Evolutionary conservation across 2,797 vertebrate genomes (phyloP).

Genomic region (Karalla daura): DNA sequence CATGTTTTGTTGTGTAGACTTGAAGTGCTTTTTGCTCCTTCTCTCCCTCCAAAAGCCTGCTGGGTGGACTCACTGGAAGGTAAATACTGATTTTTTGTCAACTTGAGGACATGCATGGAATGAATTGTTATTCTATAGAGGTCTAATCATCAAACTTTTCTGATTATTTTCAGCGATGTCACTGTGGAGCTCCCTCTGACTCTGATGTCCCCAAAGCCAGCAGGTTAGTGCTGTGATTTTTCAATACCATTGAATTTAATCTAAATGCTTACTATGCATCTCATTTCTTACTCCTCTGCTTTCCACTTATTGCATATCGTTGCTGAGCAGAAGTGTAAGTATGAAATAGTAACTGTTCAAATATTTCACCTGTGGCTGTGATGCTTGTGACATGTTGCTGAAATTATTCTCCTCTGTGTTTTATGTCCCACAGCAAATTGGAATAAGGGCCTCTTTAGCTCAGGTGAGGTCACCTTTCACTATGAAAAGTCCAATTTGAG

Average conservation of each 20-base stretch:
- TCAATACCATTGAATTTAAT: neutral
- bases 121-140: neutral
- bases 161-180: constrained; percentile 82
- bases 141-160: neutral
- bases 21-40: constrained; percentile 12
- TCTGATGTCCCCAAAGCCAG: constrained; percentile 91
- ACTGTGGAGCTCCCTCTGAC: constrained; percentile 86
- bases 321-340: constrained; percentile 83
- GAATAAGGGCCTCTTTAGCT: constrained; percentile 63
- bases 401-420: constrained; percentile 40
- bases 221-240: constrained; percentile 75
- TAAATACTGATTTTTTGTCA: constrained; percentile 61
- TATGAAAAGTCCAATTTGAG: neutral
- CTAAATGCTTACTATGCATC: neutral
- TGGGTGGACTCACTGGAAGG: constrained; percentile 90
- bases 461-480: constrained; percentile 60
- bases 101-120: neutral
- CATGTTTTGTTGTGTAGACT: constrained; percentile 9
- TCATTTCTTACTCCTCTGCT: constrained; percentile 5
- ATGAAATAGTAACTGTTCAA: constrained; percentile 4
- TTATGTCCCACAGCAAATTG: constrained; percentile 60
- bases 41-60: constrained; percentile 77
- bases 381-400: constrained; percentile 27
- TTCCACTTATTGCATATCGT: constrained; percentile 14
- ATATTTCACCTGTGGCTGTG: neutral